Evolutionary conservation across 2,888 invertebrate genomes (phyloP).

Genomic region (Eristalinus sepulchralis): DNA sequence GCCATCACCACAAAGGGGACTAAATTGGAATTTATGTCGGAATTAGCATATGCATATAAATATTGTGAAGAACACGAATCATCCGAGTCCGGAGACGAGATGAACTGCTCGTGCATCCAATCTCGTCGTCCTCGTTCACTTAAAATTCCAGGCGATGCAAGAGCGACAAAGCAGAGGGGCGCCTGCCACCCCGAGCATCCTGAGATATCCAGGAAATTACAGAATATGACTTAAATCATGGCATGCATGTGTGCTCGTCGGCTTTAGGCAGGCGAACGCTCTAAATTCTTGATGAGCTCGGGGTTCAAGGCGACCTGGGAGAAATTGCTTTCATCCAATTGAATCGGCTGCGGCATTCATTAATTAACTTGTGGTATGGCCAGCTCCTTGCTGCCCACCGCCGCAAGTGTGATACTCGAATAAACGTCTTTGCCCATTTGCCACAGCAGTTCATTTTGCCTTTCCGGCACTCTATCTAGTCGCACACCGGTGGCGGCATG

Average conservation of each 20-base stretch:
- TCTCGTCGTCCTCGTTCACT: slow-evolving; percentile 6
- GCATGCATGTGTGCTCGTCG: background rate
- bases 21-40: slow-evolving; percentile 62
- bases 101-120: background rate
- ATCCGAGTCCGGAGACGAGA: slow-evolving; percentile 28
- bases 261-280: background rate
- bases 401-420: background rate
- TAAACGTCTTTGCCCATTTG: background rate
- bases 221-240: slow-evolving; percentile 31
- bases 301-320: background rate
- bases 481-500: background rate
- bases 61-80: slow-evolving; percentile 43
- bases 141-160: slow-evolving; percentile 39
- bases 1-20: slow-evolving; percentile 41
- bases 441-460: background rate
- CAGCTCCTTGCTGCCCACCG: background rate
- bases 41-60: slow-evolving; percentile 53
- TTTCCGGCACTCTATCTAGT: background rate
- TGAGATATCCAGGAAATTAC: slow-evolving; percentile 37
- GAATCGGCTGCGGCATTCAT: background rate
- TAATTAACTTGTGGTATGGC: background rate
- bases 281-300: background rate
- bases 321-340: background rate
- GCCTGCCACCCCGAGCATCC: slow-evolving; percentile 9
- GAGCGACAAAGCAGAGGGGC: slow-evolving; percentile 24